phyloP scores from a whole-genome alignment of 2,888 invertebrate species.

The Eupithecia insigniata region DNA sequence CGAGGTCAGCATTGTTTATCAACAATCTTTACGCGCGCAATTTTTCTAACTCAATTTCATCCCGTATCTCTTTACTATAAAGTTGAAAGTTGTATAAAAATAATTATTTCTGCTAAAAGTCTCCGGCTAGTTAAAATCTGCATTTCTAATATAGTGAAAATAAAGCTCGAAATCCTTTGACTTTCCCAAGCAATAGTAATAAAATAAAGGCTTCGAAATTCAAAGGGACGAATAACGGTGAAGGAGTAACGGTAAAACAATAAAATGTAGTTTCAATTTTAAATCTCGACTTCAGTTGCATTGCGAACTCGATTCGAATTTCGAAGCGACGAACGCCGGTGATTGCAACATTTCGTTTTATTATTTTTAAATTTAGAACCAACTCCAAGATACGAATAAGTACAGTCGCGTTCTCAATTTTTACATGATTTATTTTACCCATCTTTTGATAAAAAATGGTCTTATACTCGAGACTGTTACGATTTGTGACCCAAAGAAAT shows the following conservation, averaged over 20 bases:
- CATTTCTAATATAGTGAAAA: constrained; percentile 1
- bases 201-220: constrained; percentile 54
- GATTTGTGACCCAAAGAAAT: neutral
- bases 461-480: neutral
- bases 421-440: neutral
- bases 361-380: constrained; percentile 55
- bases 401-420: constrained; percentile 7
- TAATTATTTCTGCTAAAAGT: neutral
- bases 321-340: constrained; percentile 36
- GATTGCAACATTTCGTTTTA: constrained; percentile 55
- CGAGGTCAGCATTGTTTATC: constrained; percentile 18
- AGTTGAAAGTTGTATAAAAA: constrained; percentile 9
- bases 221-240: constrained; percentile 77
- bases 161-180: constrained; percentile 7
- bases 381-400: neutral
- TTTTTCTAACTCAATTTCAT: constrained; percentile 2
- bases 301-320: constrained; percentile 53
- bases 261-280: constrained; percentile 64
- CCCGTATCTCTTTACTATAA: neutral
- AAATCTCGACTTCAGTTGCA: constrained; percentile 41
- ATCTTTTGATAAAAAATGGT: neutral
- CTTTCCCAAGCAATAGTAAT: constrained; percentile 16
- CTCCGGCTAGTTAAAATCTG: constrained; percentile 19
- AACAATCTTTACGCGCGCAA: constrained; percentile 11
- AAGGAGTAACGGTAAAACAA: constrained; percentile 71